Conservation (phyloP, 2,113 vertebrate species). For the Centropus unirufus region DNA sequence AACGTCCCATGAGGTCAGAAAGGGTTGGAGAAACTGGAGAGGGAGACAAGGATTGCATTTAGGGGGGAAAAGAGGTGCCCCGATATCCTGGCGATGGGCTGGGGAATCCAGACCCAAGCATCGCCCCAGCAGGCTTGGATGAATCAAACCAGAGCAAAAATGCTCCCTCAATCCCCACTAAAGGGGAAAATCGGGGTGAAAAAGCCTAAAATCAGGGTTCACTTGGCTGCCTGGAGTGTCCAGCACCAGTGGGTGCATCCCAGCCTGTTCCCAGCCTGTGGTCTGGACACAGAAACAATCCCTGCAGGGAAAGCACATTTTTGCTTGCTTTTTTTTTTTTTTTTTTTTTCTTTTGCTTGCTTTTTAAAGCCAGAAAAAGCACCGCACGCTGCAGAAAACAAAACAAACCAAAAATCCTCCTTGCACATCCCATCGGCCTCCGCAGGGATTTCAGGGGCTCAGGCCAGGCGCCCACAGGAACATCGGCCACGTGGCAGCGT, state of each 20-base stretch:
- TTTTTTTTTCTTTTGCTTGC: fast-evolving
- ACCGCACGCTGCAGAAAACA: fast-evolving
- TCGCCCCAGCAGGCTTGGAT: fast-evolving
- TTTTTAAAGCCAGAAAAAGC: not conserved
- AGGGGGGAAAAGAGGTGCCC: fast-evolving
- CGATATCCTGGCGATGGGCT: fast-evolving
- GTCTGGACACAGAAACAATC: not conserved
- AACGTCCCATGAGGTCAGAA: not conserved
- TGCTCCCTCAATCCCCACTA: fast-evolving
- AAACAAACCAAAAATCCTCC: not conserved
- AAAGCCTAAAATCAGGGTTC: not conserved
- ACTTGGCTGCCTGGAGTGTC: fast-evolving
- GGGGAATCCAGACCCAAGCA: not conserved
- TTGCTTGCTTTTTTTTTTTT: too few species aligned
- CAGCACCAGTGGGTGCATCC: fast-evolving
- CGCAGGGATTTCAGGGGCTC: not conserved
- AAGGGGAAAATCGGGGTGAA: not conserved
- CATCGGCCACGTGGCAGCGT: not conserved
- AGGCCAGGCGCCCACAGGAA: too few species aligned
- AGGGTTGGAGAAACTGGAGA: not conserved
- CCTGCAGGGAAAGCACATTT: not conserved
- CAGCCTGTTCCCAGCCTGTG: too few species aligned
- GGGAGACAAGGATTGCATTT: not conserved
- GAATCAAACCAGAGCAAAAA: not conserved
- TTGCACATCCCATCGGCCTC: not conserved